phyloP scores from a whole-genome alignment of 2,888 invertebrate genomes.

The Heliconius cydno region DNA sequence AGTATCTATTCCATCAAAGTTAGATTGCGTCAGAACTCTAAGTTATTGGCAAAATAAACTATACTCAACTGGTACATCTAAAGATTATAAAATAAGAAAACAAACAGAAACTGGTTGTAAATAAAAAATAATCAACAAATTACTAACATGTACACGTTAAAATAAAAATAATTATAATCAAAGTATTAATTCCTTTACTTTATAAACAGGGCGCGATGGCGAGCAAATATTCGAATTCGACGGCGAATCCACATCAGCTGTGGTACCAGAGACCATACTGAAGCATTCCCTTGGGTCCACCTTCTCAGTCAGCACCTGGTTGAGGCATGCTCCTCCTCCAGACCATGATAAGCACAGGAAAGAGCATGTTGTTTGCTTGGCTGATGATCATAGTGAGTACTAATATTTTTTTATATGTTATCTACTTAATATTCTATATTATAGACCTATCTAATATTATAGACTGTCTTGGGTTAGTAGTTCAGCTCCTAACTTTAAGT shows the following conservation, averaged over 20 bases:
- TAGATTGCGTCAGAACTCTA: too few species aligned
- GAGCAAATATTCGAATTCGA: slow-evolving; percentile 98
- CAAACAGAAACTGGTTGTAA: background rate
- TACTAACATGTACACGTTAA: too few species aligned
- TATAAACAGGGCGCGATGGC: slow-evolving; percentile 84
- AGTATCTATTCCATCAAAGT: too few species aligned
- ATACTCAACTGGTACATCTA: too few species aligned
- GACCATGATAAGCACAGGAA: slow-evolving; percentile 94
- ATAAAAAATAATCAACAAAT: too few species aligned
- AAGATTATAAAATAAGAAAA: background rate
- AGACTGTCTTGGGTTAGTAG: too few species aligned
- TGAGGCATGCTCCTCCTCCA: slow-evolving; percentile 93
- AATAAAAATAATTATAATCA: background rate
- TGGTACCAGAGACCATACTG: slow-evolving; percentile 90
- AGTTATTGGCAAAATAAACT: too few species aligned
- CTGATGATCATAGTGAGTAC: slow-evolving; percentile 97
- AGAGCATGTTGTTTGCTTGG: slow-evolving; percentile 98
- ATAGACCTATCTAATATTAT: too few species aligned
- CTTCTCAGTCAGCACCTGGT: slow-evolving; percentile 97
- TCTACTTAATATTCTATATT: too few species aligned
- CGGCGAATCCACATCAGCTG: slow-evolving; percentile 91
- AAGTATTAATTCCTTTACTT: background rate
- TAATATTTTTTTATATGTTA: too few species aligned
- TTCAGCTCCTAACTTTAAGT: too few species aligned
- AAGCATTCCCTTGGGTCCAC: slow-evolving; percentile 90